Evolutionary conservation across 2,797 vertebrate species (phyloP).

Genomic region (Perodicticus potto): DNA sequence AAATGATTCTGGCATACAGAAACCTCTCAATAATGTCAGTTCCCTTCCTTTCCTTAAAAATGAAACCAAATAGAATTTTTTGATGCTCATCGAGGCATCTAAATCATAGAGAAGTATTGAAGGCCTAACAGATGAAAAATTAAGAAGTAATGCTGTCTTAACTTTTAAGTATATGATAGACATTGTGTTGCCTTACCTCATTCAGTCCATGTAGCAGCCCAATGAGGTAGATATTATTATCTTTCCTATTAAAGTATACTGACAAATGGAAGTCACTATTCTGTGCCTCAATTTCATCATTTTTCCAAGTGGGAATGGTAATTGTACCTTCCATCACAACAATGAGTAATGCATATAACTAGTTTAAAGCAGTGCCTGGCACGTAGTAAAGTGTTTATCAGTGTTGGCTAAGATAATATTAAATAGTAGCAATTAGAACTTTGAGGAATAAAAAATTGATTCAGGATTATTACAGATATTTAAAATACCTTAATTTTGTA

Average conservation of each 20-base stretch:
- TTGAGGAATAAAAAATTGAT: slow-evolving; percentile 2
- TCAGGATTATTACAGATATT: not conserved
- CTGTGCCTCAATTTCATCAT: not conserved
- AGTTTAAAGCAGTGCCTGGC: slow-evolving; percentile 8
- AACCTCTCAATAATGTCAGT: not conserved
- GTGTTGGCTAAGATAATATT: slow-evolving; percentile 6
- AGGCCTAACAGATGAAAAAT: not conserved
- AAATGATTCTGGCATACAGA: slow-evolving; percentile 15
- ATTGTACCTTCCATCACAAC: not conserved
- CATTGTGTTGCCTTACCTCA: not conserved
- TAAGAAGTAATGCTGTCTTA: slow-evolving; percentile 12
- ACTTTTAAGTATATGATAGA: not conserved
- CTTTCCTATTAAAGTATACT: not conserved
- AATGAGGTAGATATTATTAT: not conserved
- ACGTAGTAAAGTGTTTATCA: not conserved
- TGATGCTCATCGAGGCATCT: not conserved
- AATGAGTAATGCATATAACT: not conserved
- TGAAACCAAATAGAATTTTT: not conserved
- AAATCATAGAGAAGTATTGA: slow-evolving; percentile 34
- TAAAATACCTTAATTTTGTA: not conserved
- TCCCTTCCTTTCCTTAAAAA: slow-evolving; percentile 1
- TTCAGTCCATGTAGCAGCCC: not conserved
- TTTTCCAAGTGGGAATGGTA: not conserved
- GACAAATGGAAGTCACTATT: not conserved
- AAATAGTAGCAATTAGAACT: slow-evolving; percentile 4